A percentile compares a stretch with the other conserved stretches of the same genome.
Conservation (phyloP, 2,888 invertebrate genomes). For the Drosophila parthenogenetica region DNA sequence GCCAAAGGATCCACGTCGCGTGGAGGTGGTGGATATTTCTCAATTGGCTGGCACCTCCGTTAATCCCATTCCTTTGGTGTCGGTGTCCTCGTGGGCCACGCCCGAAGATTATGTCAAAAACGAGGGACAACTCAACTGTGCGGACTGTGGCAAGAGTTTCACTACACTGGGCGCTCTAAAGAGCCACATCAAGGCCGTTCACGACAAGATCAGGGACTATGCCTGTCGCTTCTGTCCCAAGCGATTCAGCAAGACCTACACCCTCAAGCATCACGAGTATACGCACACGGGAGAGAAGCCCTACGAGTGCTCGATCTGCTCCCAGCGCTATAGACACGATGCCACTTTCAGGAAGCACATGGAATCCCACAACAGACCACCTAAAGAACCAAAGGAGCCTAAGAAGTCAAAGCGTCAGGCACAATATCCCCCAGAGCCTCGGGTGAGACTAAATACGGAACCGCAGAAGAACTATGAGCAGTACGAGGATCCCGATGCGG, state of each 20-base stretch:
- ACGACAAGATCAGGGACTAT: constrained; percentile 83
- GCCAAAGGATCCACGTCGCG: constrained; percentile 44
- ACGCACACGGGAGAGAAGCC: constrained; percentile 84
- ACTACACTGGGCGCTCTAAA: constrained; percentile 81
- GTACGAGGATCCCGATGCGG: constrained; percentile 17
- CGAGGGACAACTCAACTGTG: constrained; percentile 83
- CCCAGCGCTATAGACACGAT: constrained; percentile 81
- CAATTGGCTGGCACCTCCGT: constrained; percentile 81
- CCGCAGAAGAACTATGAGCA: constrained; percentile 21
- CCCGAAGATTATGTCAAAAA: constrained; percentile 83
- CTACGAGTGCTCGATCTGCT: constrained; percentile 79
- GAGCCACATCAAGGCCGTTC: constrained; percentile 82
- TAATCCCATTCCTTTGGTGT: constrained; percentile 80
- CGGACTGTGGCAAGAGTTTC: constrained; percentile 82
- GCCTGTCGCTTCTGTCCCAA: constrained; percentile 82
- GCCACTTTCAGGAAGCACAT: constrained; percentile 81
- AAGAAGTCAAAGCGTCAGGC: constrained; percentile 12
- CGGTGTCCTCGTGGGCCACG: constrained; percentile 80
- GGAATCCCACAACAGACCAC: constrained; percentile 76
- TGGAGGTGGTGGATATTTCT: constrained; percentile 73
- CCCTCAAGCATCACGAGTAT: constrained; percentile 83
- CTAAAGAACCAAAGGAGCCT: constrained; percentile 40
- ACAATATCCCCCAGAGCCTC: constrained; percentile 1
- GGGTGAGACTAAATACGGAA: constrained; percentile 28
- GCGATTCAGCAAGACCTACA: constrained; percentile 83